Base-by-base conservation (phyloP, 2,888 invertebrate genomes). In the Tiliacea aurago region DNA sequence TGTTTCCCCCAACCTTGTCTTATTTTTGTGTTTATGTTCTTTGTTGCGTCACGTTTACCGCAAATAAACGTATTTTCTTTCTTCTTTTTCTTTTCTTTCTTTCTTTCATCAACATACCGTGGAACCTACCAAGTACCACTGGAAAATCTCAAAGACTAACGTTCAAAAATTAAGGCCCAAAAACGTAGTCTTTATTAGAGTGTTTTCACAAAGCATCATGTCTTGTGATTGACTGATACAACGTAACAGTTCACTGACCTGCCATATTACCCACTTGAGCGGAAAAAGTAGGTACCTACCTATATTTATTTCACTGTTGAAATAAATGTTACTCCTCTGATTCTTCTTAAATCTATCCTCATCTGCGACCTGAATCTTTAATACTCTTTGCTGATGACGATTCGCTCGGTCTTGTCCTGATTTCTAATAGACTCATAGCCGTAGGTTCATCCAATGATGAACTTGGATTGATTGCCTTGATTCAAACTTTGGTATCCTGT, bases 221-320 rank as follows among this genome's bases (percentile, higher is more conserved):
- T 23, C 7, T 28, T 20, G 55, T 70, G 43, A 77, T 56, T 62
- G 70, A 49, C 61, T 47, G 55, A 18, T 7, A 69, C 20, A 37
- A 70, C 33, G 33, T 62, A 62, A 77, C 37, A 77, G 75, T 70
- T 76, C 77, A 70, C 23, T 10, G 77, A 77, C 75, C 77, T 55
- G 53, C 20, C 45, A 69, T 41, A 28, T 53, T 55, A 61, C 59
- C 33, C 61, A 18, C 33, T 6, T 33, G 10, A n/a, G 18, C 15
- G 2, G 37, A 68, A 43, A 10, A 33, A 33, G 7, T 53, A 65
- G 4, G n/a, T 41, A 33, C 3, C 9, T 59, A 47, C 2, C 0
- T 23, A 10, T n/a, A 47, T 37, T 15, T n/a, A 20, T 70, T 18
- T 69, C 18, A 53, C 15, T 45, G 45, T 11, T 37, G 5, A 33